Percentiles rank a stretch among this genome's conserved stretches.
Evolutionary conservation across 2,888 invertebrate species (phyloP).

Genomic region (Odontocerum albicorne): DNA sequence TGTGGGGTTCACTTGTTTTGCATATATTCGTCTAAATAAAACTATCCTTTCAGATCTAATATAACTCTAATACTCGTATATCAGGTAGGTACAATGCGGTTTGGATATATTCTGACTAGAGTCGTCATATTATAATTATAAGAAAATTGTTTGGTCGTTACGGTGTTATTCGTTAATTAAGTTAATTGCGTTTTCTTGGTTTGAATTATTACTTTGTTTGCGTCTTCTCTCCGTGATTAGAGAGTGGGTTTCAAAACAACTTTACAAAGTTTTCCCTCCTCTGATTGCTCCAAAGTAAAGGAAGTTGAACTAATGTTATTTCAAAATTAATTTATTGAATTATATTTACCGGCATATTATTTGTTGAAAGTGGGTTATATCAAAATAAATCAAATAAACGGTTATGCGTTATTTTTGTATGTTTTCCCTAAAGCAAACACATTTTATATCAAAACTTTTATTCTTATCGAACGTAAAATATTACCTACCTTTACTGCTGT

Average conservation of each 20-base stretch:
- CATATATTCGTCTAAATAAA: no score
- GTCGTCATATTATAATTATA: no score
- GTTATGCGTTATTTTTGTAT: background rate
- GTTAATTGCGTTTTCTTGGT: constrained; percentile 56
- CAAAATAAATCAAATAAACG: no score
- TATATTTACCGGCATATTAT: no score
- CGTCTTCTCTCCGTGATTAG: constrained; percentile 10
- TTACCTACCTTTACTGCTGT: background rate
- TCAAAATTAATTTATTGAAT: no score
- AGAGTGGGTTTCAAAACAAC: constrained; percentile 1
- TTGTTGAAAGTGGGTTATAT: no score
- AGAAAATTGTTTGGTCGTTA: no score
- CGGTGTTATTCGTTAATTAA: constrained; percentile 57
- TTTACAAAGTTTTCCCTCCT: background rate
- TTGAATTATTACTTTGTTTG: constrained; percentile 24
- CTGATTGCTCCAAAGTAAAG: background rate
- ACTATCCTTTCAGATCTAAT: no score
- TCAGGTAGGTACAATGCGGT: no score
- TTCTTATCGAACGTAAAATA: constrained; percentile 11
- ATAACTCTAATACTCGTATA: no score
- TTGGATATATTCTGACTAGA: no score
- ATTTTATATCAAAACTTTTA: constrained; percentile 9
- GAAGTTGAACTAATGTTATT: background rate
- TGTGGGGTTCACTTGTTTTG: no score
- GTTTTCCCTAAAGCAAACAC: background rate